Conservation (phyloP, 2,888 invertebrate genomes). For the Ormyrus rosae region DNA sequence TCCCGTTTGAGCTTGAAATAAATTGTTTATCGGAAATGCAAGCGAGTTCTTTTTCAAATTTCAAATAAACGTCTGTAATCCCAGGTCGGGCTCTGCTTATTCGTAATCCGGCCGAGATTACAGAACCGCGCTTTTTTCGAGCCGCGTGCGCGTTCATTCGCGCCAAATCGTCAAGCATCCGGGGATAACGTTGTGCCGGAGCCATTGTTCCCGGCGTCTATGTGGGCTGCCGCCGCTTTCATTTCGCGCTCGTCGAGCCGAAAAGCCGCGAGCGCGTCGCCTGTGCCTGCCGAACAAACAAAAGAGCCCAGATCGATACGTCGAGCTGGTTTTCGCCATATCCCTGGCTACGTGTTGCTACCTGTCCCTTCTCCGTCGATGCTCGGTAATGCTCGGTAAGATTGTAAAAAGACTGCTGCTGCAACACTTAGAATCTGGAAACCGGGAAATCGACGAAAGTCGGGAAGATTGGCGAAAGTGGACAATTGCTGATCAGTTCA, state of each 20-base stretch:
- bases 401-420: no score
- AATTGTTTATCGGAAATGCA: no score
- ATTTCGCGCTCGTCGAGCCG: slow-evolving; percentile 63
- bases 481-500: slow-evolving; percentile 46
- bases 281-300: slow-evolving; percentile 63
- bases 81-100: slow-evolving; percentile 6
- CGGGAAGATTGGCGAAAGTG: no score
- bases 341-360: no score
- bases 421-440: no score
- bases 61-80: not conserved
- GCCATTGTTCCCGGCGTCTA: slow-evolving; percentile 61
- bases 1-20: no score
- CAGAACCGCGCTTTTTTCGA: not conserved
- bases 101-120: not conserved
- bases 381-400: no score
- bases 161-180: slow-evolving; percentile 63
- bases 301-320: slow-evolving; percentile 48
- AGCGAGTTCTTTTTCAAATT: not conserved
- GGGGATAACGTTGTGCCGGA: slow-evolving; percentile 61
- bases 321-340: not conserved
- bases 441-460: no score
- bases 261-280: slow-evolving; percentile 64
- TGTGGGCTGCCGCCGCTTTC: slow-evolving; percentile 63
- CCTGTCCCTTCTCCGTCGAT: no score
- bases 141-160: slow-evolving; percentile 56